Base-by-base conservation (phyloP, 2,113 vertebrate genomes). In the Prinia subflava region DNA sequence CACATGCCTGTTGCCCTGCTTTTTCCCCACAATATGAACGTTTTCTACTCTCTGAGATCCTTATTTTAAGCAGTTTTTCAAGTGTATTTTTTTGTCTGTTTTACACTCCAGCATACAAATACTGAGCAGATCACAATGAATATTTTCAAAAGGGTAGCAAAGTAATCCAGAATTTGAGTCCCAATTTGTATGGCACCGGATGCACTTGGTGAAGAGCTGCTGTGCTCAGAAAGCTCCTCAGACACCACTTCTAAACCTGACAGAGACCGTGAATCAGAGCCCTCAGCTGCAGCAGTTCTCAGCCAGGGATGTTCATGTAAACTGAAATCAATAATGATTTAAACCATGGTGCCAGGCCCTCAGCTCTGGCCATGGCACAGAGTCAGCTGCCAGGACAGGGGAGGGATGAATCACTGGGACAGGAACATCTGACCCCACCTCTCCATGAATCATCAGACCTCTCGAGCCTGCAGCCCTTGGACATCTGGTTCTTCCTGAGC, bases 251-350 rank as follows among this genome's bases (percentile, higher is more conserved):
- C n/a, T 46, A 52, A 52, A 47, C 22, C 80, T 75, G 86, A 93
- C 80, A 97, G 76, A 81, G 76, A 52, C 15, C 0, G 1, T 95
- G 92, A 94, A 93, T 96, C 96, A 96, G 95, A 90, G 82, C 23
- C 71, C 74, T 83, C n/a, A 47, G 92, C 56, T 13, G 18, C 10
- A 2, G 71, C 76, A 94, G 79, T 93, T 96, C 94, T 62, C 75
- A 95, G 71, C 23, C 83, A 75, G 71, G 76, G 83, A 75, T 89
- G 56, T 31, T 74, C 5, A 2, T 37, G 83, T 78, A 96, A 97
- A 89, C 91, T 60, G 76, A 92, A 96, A 97, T 95, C 95, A 93
- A 95, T 94, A 94, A 89, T 92, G 92, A 94, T 96, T 95, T 93
- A 95, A 90, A 60, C 33, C 1, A 4, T 27, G 60, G 89, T 90